A percentile compares a stretch with the other conserved stretches of the same genome.
These are phyloP conservation scores for Dolichomitus sp. DNA, from an alignment of 2,888 invertebrate species.

Conservation along the genomic window DNA sequence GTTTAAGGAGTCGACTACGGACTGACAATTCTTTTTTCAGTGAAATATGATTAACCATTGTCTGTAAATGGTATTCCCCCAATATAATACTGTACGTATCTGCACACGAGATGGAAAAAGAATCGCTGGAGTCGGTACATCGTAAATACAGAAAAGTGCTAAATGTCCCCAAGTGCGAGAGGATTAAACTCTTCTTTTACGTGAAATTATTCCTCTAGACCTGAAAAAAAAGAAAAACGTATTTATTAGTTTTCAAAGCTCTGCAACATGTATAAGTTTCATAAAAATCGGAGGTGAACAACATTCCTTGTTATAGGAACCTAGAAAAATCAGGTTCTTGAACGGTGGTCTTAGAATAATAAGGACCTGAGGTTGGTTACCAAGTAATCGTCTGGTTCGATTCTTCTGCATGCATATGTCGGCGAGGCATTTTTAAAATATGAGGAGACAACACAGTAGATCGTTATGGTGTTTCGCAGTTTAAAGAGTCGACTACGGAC, in stretches of 20 bases:
- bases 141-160: constrained; percentile 67
- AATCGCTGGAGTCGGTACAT: constrained; percentile 48
- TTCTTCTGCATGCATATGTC: not conserved
- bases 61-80: constrained; percentile 49
- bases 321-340: no score
- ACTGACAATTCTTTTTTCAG: constrained; percentile 43
- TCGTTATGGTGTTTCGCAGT: not conserved
- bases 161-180: constrained; percentile 55
- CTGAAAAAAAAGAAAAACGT: no score
- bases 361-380: not conserved
- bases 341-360: not conserved
- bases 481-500: constrained; percentile 7
- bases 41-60: constrained; percentile 62
- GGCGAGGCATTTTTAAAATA: not conserved
- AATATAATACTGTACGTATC: constrained; percentile 35
- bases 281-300: no score
- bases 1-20: not conserved
- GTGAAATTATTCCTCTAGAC: constrained; percentile 74
- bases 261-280: no score
- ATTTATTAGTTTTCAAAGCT: no score
- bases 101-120: constrained; percentile 35
- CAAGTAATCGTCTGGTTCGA: not conserved
- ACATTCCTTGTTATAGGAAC: no score
- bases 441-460: not conserved
- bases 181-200: constrained; percentile 63